phyloP scores from a whole-genome alignment of 2,888 invertebrate genomes.

The Maniola hyperantus region DNA sequence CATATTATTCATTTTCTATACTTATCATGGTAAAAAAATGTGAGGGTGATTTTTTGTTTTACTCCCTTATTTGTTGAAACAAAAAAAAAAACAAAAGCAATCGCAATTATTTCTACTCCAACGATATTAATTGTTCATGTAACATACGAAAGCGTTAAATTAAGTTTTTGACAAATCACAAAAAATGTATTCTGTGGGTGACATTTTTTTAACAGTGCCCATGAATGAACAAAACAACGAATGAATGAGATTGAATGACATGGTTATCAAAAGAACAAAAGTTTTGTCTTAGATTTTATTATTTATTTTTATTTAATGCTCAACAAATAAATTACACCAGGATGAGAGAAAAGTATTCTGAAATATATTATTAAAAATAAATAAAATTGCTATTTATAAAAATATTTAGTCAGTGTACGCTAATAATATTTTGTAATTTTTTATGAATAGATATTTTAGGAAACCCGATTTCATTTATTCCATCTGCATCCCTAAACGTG shows the following conservation, averaged over 20 bases:
- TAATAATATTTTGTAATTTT: too few relatives aligned
- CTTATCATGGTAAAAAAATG: neutral
- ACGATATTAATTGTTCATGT: slow-evolving; percentile 36
- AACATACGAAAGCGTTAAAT: slow-evolving; percentile 47
- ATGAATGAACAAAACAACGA: slow-evolving; percentile 52
- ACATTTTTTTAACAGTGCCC: slow-evolving; percentile 64
- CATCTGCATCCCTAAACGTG: too few relatives aligned
- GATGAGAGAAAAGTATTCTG: neutral
- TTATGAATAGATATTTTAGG: too few relatives aligned
- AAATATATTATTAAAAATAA: too few relatives aligned
- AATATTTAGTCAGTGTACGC: too few relatives aligned
- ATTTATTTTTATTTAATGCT: neutral
- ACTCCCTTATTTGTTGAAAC: neutral
- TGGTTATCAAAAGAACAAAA: slow-evolving; percentile 7
- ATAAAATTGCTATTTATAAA: too few relatives aligned
- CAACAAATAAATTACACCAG: neutral
- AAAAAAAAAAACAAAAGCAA: slow-evolving; percentile 31
- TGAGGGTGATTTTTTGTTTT: slow-evolving; percentile 20
- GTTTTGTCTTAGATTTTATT: neutral
- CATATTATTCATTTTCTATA: neutral
- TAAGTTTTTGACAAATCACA: neutral
- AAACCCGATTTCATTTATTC: too few relatives aligned
- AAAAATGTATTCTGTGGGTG: slow-evolving; percentile 59
- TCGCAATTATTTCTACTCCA: slow-evolving; percentile 21
- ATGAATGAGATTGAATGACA: slow-evolving; percentile 8